Evolutionary conservation across 2,113 vertebrate genomes (phyloP).

Genomic region (Perca flavescens): DNA sequence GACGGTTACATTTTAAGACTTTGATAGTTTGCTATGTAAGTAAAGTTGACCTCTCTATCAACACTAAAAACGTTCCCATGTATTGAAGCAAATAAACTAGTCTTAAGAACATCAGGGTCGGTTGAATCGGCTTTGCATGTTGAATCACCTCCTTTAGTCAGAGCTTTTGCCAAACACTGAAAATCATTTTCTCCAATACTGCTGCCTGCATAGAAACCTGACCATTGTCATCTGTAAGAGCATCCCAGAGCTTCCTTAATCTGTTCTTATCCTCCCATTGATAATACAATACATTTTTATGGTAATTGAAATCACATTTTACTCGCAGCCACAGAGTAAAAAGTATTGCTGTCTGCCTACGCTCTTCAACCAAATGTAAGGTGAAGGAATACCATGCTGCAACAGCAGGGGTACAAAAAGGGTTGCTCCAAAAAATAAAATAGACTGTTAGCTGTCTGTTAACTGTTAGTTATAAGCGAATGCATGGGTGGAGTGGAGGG

Average conservation of each 20-base stretch:
- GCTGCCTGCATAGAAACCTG: conserved; percentile 60
- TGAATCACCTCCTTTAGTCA: conserved; percentile 32
- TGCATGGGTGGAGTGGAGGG: too few relatives aligned
- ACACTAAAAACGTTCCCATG: neutral
- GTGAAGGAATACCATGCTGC: conserved; percentile 42
- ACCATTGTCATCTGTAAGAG: conserved; percentile 64
- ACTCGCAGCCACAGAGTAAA: conserved; percentile 60
- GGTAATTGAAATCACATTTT: conserved; percentile 77
- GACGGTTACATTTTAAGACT: neutral
- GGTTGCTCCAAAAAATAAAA: conserved; percentile 22
- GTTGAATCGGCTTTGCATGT: conserved; percentile 45
- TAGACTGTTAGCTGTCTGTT: conserved; percentile 10
- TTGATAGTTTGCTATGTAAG: neutral
- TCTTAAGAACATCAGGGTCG: conserved; percentile 17
- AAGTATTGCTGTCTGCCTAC: conserved; percentile 63
- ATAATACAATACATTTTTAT: conserved; percentile 76
- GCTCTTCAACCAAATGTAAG: conserved; percentile 54
- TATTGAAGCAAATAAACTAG: conserved; percentile 6
- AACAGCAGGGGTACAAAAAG: conserved; percentile 33
- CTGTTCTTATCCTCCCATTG: conserved; percentile 69
- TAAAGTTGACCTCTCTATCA: neutral
- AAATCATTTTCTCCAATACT: conserved; percentile 47
- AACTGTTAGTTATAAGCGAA: neutral
- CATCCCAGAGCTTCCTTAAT: conserved; percentile 66
- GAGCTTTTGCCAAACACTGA: conserved; percentile 42